Percentiles rank a stretch among this genome's conserved stretches.
phyloP scores from a whole-genome alignment of 2,797 vertebrate species.

The Myotis myotis region DNA sequence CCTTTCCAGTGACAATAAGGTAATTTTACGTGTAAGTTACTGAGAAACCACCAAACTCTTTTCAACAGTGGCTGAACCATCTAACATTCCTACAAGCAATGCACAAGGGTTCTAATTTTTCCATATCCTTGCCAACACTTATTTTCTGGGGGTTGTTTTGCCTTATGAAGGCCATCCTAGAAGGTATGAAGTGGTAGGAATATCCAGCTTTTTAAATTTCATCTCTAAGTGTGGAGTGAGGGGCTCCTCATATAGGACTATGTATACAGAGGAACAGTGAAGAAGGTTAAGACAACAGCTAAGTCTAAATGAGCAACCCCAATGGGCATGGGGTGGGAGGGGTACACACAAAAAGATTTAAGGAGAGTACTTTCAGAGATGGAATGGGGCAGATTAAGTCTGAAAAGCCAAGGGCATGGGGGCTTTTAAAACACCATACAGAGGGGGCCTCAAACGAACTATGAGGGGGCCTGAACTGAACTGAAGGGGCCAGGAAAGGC shows the following conservation, averaged over 20 bases:
- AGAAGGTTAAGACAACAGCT: not conserved
- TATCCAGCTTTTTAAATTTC: not conserved
- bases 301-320: not conserved
- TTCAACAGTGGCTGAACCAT: not conserved
- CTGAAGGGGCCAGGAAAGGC: not conserved
- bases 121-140: not conserved
- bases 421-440: not conserved
- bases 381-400: not conserved
- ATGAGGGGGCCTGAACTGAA: not conserved
- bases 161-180: not conserved
- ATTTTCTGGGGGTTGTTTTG: not conserved
- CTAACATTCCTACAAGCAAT: not conserved
- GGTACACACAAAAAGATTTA: not conserved
- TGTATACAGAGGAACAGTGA: no score
- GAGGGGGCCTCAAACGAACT: not conserved
- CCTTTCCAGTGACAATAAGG: not conserved
- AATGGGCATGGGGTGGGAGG: not conserved
- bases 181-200: not conserved
- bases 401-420: not conserved
- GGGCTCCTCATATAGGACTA: not conserved
- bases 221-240: not conserved
- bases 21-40: not conserved
- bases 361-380: not conserved
- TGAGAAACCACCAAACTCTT: not conserved
- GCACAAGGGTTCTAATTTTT: not conserved